Evolutionary conservation across 2,888 invertebrate species (phyloP), one percentile per base, ranked within the genome.

Genomic region (Heliconius charithonia): DNA sequence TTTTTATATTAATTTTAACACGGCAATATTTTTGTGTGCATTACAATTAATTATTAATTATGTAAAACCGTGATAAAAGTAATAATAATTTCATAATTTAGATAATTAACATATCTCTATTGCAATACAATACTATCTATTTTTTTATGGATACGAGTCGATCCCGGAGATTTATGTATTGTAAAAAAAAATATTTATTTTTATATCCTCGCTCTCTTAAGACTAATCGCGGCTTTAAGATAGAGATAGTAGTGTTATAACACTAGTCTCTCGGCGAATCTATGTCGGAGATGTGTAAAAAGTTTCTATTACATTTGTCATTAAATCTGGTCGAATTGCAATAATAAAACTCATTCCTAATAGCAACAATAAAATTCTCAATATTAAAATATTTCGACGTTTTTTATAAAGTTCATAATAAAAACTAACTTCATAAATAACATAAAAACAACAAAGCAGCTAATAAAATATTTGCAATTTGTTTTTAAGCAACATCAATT

Each of bases 401-500:
- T 45, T 41, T 32, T 45, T 69, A 45, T 69, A 16, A 25, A 37
- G 3, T 25, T 3, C 9, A 25, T 69, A 25, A 16, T 67, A 25
- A 32, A 25, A 25, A 4, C 10, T 25, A 4, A 37, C 37, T 41
- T 67, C n/a, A 67, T 32, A 37, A 67, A 67, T 37, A 67, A 67
- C 41, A 25, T 13, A 45, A 16, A 45, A 69, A 41, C 25, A 25
- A 37, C n/a, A n/a, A 45, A 45, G 69, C 25, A 41, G 25, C 6
- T 25, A 69, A 69, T 69, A 69, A 69, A 25, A 69, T 69, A 25
- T 69, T 69, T 69, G 41, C 25, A 69, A n/a, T n/a, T 9, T 41
- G 7, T 37, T 25, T 69, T 41, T 45, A 69, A 25, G 6, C 69
- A 69, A 37, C 12, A 25, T 67, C n/a, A 67, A 22, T 67, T 67